phyloP scores from a whole-genome alignment of 2,888 invertebrate genomes.

The Phalangium opilio region DNA sequence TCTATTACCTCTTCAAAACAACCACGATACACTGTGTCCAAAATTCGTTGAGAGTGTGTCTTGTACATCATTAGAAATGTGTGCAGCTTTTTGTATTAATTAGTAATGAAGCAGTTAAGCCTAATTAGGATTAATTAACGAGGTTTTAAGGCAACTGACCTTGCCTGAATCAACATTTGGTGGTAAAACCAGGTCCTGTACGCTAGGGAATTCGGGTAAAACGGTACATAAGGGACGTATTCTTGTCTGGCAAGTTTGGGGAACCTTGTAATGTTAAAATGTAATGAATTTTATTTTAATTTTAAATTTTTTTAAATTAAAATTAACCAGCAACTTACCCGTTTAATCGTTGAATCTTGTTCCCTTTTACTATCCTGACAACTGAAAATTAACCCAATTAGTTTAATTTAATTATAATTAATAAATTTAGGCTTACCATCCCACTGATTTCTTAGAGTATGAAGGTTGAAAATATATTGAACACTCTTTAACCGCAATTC shows the following conservation, averaged over 20 bases:
- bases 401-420: background rate
- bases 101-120: background rate
- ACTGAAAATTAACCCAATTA: too few species aligned
- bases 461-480: constrained; percentile 34
- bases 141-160: constrained; percentile 23
- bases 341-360: background rate
- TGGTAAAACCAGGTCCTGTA: constrained; percentile 31
- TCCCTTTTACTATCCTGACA: background rate
- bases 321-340: background rate
- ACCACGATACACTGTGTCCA: constrained; percentile 35
- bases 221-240: constrained; percentile 25
- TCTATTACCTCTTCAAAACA: constrained; percentile 35
- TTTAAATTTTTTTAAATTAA: background rate
- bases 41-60: constrained; percentile 36
- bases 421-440: constrained; percentile 9
- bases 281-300: background rate
- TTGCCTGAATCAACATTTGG: constrained; percentile 27
- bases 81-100: too few species aligned
- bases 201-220: constrained; percentile 33
- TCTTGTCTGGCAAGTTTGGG: background rate
- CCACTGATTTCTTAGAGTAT: constrained; percentile 32
- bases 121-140: too few species aligned
- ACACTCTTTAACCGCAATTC: constrained; percentile 34
- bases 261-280: background rate
- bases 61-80: constrained; percentile 38